Evolutionary conservation across 2,888 invertebrate genomes (phyloP), one percentile per base, ranked within the genome.

Genomic region (Apoderus coryli): DNA sequence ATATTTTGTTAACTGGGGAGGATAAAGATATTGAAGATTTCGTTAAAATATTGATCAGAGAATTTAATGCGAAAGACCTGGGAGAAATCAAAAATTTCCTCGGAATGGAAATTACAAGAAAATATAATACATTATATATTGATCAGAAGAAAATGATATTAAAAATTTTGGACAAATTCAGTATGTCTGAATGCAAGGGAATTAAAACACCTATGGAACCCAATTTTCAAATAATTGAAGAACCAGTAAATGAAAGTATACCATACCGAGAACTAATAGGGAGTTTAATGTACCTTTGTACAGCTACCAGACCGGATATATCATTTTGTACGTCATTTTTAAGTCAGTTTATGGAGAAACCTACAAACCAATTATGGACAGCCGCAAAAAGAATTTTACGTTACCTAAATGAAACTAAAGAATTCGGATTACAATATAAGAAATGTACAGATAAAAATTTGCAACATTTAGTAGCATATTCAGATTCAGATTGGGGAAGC

Each of bases 241-340:
- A n/a, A n/a, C n/a, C n/a, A n/a, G n/a, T n/a, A n/a, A n/a, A 44
- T 44, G 45, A 36, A 37, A 31, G 25, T 29, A 16, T 24, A 28
- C 27, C 31, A 7, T 31, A 29, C 31, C 33, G 36, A 28, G 32
- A 38, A 27, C 32, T 25, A 27, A 30, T 36, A 10, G 33, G 35
- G 13, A 29, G 30, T 27, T 19, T 33, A 2, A 15, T 30, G 4
- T 36, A 27, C 16, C 10, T 24, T 6, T 13, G 31, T 9, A 27
- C 24, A 33, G 19, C 15, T 27, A 22, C 31, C 4, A 25, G 36
- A 14, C 36, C 33, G 2, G 33, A 33, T 19, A 36, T 33, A 12
- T 4, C 24, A 4, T 33, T 23, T 29, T 13, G 25, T 12, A 31
- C 33, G 4, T 22, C 10, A 22, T 16, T 16, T 27, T 10, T 27